These are phyloP conservation scores for Stichopus horrens DNA, from an alignment of 53 echinoderm and acorn worm genomes.

Conservation along the genomic window DNA sequence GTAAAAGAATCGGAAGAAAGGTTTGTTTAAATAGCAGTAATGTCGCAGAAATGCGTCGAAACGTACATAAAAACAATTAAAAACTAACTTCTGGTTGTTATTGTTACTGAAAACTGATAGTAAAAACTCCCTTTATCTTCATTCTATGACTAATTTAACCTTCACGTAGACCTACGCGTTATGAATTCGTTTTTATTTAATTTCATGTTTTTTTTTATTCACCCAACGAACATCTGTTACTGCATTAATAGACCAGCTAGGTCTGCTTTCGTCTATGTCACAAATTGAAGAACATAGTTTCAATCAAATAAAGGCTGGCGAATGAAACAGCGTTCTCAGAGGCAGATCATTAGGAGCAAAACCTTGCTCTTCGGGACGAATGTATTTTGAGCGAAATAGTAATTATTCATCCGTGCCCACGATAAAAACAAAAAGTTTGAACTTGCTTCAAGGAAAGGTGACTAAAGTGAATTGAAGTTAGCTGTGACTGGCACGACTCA, in stretches of 20 bases:
- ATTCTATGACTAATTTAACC: slow-evolving; percentile 19
- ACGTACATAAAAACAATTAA: neutral
- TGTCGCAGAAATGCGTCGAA: neutral
- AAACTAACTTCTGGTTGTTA: neutral
- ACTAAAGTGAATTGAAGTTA: slow-evolving; percentile 34
- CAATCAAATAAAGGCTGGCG: neutral
- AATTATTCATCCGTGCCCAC: slow-evolving; percentile 20
- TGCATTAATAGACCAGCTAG: neutral
- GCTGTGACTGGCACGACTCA: slow-evolving; percentile 25
- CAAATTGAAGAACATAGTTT: neutral
- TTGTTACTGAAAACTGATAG: slow-evolving; percentile 8
- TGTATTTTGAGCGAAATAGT: neutral
- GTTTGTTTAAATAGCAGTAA: no score
- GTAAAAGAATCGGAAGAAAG: no score
- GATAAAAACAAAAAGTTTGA: slow-evolving; percentile 1
- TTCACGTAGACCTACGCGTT: neutral
- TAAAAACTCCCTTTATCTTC: neutral
- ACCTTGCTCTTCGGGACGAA: neutral
- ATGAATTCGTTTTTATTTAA: neutral
- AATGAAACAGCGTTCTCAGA: neutral
- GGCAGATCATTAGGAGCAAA: neutral
- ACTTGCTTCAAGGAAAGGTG: slow-evolving; percentile 24
- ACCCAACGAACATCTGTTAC: neutral
- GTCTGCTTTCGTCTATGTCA: neutral
- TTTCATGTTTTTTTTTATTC: no score